Conservation (phyloP, 2,113 vertebrate genomes). For the Sitta europaea region DNA sequence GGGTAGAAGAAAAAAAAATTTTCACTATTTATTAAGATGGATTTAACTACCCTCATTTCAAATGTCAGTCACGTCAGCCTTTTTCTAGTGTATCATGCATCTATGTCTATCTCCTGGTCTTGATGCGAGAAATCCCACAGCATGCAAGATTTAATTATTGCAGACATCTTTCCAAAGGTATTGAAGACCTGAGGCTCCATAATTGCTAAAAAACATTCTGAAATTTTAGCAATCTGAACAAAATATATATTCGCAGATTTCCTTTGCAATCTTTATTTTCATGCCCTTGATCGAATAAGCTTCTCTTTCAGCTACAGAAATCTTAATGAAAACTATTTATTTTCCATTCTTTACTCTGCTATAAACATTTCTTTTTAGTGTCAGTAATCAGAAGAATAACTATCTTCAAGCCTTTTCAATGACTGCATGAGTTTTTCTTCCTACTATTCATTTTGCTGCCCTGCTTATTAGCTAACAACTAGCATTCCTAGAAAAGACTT, state of each 20-base stretch:
- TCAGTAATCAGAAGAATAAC: not conserved
- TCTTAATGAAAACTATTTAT: not conserved
- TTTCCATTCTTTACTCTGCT: not conserved
- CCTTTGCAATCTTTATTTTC: not conserved
- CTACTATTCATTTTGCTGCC: not conserved
- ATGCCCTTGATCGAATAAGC: not conserved
- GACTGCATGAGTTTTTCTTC: not conserved
- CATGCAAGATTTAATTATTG: not conserved
- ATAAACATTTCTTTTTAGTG: not conserved
- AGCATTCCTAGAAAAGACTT: not conserved
- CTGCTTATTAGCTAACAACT: not conserved
- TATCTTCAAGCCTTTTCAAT: not conserved
- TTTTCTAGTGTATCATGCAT: not conserved
- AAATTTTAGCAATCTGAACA: not conserved
- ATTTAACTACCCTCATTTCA: not conserved
- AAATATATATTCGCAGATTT: not conserved
- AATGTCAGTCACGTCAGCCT: not conserved
- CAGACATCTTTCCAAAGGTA: not conserved
- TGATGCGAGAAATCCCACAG: not conserved
- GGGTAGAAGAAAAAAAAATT: not conserved
- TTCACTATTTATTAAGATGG: not conserved
- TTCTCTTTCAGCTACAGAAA: not conserved
- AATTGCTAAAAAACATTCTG: not conserved
- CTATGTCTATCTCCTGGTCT: not conserved
- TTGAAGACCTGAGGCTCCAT: not conserved